A percentile compares a stretch with the other conserved stretches of the same genome.
phyloP scores from a whole-genome alignment of 23 tunicate species.

The Clavelina lepadiformis region DNA sequence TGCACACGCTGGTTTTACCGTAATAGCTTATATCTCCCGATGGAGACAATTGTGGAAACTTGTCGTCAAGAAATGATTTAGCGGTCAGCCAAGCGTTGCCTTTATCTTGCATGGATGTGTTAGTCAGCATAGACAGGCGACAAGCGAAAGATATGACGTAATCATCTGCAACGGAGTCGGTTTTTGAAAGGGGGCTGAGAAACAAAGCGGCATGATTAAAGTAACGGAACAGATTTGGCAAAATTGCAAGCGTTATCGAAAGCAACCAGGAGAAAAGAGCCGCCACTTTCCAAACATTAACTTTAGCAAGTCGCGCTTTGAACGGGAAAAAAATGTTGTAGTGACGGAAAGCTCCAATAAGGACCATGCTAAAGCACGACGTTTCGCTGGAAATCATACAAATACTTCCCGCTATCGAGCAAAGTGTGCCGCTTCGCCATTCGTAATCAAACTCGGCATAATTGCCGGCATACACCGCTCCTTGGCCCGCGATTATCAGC shows the following conservation, averaged over 20 bases:
- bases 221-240: neutral
- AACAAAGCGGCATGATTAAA: neutral
- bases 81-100: neutral
- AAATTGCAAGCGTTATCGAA: conserved; percentile 2
- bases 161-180: neutral
- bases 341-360: no score
- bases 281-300: no score
- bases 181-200: neutral
- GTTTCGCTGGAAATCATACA: conserved; percentile 57
- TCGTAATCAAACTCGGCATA: conserved; percentile 37
- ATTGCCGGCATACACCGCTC: conserved; percentile 12
- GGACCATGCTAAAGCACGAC: conserved; percentile 50
- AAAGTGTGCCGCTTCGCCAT: conserved; percentile 49
- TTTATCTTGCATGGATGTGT: neutral
- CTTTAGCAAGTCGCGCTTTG: no score
- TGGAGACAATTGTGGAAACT: neutral
- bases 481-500: conserved; percentile 30
- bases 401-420: conserved; percentile 30
- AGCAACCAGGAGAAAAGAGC: neutral
- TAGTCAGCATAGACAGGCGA: neutral
- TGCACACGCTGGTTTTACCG: conserved; percentile 13
- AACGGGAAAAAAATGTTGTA: no score
- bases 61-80: neutral
- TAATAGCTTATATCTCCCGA: neutral
- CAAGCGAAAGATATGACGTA: neutral